Base-by-base conservation (phyloP, 2,797 vertebrate genomes). In the Tinamus major region DNA sequence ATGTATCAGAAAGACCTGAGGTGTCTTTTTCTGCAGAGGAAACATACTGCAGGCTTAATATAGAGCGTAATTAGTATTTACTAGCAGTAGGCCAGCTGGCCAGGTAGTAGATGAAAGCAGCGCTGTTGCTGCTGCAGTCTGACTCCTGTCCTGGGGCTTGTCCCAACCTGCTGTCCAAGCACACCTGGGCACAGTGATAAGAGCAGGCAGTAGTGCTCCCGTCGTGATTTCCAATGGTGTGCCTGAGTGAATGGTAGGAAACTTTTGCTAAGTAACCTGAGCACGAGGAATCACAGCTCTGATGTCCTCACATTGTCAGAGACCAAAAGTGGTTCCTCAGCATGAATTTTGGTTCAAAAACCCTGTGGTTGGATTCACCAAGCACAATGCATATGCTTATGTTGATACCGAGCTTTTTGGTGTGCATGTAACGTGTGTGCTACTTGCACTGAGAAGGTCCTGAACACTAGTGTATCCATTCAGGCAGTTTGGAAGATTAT, bases 141-240 rank as follows among this genome's bases (percentile, higher is more conserved):
- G 24, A 56, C 23, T 91, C 76, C 62, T 71, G 1, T 83, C 51
- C 26, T 70, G 31, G 44, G 65, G 46, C 42, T 59, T 81, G 7
- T 31, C 82, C 15, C 31, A 78, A 16, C 72, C 42, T 63, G 56
- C 62, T 91, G 70, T 26, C 33, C 59, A 31, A 86, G 76, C 24
- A 26, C 1, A 4, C 26, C 39, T 37, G 61, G 27, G 31, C 4
- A 11, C n/a, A 0, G 0, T 27, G 29, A 37, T 39, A 35, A 41
- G 51, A 29, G 4, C 8, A 41, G 92, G 33, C 58, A 41, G n/a
- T 33, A 68, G 41, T 42, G 33, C 53, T 81, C 33, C 79, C 0
- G 0, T 42, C 6, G 1, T 48, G 51, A 31, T 77, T 94, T 61
- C n/a, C 65, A 58, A 13, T 2, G 0, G 2, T 44, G 20, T 41